phyloP scores from a whole-genome alignment of 2,797 vertebrate species.

The Pseudochromis fuscus region DNA sequence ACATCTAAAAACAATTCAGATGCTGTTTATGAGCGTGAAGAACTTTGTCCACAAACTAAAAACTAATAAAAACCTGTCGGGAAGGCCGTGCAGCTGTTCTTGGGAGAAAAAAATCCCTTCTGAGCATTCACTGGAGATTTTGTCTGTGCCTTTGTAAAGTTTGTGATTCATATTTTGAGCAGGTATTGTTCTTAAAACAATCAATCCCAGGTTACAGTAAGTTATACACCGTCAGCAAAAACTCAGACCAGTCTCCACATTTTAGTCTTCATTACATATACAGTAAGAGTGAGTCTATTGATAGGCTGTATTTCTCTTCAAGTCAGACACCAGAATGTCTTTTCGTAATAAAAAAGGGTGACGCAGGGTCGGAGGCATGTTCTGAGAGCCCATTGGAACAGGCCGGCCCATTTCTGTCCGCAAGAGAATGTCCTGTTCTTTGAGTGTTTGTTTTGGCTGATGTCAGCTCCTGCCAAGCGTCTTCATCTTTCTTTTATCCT shows the following conservation, averaged over 20 bases:
- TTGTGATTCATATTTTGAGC: too few species aligned
- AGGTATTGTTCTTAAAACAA: not conserved
- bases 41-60: conserved; percentile 13
- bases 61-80: not conserved
- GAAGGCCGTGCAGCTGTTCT: not conserved
- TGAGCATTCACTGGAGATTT: not conserved
- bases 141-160: not conserved
- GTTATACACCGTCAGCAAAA: not conserved
- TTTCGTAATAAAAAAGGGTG: conserved; percentile 64
- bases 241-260: not conserved
- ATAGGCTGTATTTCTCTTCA: conserved; percentile 22
- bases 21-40: too few species aligned
- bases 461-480: conserved; percentile 69
- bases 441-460: conserved; percentile 82
- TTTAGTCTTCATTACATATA: not conserved
- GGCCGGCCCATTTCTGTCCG: conserved; percentile 69
- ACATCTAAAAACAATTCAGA: too few species aligned
- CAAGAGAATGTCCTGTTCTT: conserved; percentile 83
- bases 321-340: conserved; percentile 53
- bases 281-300: not conserved
- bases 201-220: too few species aligned
- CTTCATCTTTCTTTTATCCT: conserved; percentile 71
- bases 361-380: conserved; percentile 63
- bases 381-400: conserved; percentile 65
- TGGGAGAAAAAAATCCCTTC: not conserved